Conservation (phyloP, 2,888 invertebrate genomes). For the Lutraria lutraria region DNA sequence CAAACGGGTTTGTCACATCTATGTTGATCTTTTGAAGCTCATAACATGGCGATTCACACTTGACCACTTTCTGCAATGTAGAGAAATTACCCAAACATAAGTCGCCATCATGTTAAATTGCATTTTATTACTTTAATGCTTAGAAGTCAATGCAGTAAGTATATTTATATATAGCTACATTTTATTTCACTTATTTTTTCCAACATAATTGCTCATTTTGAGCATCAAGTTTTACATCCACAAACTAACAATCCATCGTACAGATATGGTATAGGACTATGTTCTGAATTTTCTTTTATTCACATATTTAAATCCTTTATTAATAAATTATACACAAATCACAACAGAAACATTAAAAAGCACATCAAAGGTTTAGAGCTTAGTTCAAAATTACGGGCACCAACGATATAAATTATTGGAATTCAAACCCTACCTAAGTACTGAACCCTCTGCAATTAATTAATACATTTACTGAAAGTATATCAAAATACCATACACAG, state of each 20-base stretch:
- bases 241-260: too few species aligned
- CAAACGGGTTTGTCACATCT: conserved; percentile 85
- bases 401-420: neutral
- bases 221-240: too few species aligned
- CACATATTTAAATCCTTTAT: too few species aligned
- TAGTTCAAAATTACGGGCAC: neutral
- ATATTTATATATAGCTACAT: too few species aligned
- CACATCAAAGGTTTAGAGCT: neutral
- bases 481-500: conserved; percentile 9
- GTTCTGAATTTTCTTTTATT: too few species aligned
- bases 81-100: neutral
- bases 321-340: neutral
- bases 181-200: too few species aligned
- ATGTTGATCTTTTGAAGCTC: conserved; percentile 82
- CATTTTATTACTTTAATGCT: neutral
- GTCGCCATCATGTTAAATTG: neutral
- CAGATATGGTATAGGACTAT: too few species aligned
- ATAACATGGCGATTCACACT: conserved; percentile 85
- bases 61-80: conserved; percentile 79
- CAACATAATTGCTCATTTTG: too few species aligned
- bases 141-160: too few species aligned
- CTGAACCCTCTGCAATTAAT: neutral
- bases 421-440: neutral
- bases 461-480: neutral
- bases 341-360: neutral